Base-by-base conservation (phyloP, 2,888 invertebrate species). In the Drosophila anomalata region DNA sequence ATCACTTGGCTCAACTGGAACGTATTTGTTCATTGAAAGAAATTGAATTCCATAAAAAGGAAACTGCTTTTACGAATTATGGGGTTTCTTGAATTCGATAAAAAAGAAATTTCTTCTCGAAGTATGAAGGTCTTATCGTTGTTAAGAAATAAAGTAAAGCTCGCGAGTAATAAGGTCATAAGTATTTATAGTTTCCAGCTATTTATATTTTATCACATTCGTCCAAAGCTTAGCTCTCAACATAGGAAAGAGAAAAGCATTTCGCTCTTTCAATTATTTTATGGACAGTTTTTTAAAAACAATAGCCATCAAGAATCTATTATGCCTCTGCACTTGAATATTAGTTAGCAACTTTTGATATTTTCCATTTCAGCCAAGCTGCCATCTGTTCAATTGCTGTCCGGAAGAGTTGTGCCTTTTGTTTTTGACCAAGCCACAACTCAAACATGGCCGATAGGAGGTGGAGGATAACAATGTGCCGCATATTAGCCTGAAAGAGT, bases 391-490 rank as follows among this genome's bases (percentile, higher is more conserved):
- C 53, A 9, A 52, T 31, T 47, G 53, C 24, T 9, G 26, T 12
- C 50, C 31, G 44, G 44, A 44, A 44, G 46, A 24, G 33, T 46
- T 46, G 22, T 20, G 14, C 29, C 46, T 55, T 56, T 62, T 52
- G 44, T 63, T 42, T 42, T 31, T 14, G 8, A n/a, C 53, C 66
- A 78, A 79, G 58, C 70, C 54, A 60, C 61, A 82, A 85, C 75
- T 75, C 71, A 78, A 85, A 82, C 75, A 78, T 58, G 57, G 54
- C 46, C 66, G 53, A 24, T 48, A 36, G 59, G 5, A 54, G 53
- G 33, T 22, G 36, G 47, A 26, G 24, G n/a, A 59, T 6, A 65
- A 76, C 83, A 83, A 82, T 79, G 48, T 61, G 56, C 53, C 39
- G 47, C 14, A 57, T 73, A 65, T 72, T 72, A 66, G 55, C 65